Evolutionary conservation across 2,797 vertebrate genomes (phyloP).

Genomic region (Ciconia nigra): DNA sequence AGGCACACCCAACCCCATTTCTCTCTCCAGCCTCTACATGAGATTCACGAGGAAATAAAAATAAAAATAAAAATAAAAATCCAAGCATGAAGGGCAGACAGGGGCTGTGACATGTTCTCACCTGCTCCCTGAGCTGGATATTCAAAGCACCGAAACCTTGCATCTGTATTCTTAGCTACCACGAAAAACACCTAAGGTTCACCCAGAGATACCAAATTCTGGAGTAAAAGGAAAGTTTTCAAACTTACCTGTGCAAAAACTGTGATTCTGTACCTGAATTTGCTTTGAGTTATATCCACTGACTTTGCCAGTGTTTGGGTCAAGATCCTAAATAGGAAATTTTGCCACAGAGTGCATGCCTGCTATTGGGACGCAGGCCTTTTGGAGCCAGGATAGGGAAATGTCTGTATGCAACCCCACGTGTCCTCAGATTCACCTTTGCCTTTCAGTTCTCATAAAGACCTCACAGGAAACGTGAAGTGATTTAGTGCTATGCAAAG

Average conservation of each 20-base stretch:
- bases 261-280: neutral
- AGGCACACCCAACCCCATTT: neutral
- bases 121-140: neutral
- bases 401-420: fast-evolving
- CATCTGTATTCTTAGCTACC: neutral
- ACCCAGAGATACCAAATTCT: neutral
- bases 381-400: neutral
- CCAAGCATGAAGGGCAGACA: neutral
- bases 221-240: neutral
- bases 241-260: neutral
- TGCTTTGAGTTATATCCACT: neutral
- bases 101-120: neutral
- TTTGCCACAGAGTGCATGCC: neutral
- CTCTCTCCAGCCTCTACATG: neutral
- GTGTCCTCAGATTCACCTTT: neutral
- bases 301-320: neutral
- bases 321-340: neutral
- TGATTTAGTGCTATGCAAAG: neutral
- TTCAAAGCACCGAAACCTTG: neutral
- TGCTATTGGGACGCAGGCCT: neutral
- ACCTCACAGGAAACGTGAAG: neutral
- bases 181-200: neutral
- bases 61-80: neutral
- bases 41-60: neutral
- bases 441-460: neutral